phyloP scores from a whole-genome alignment of 2,113 vertebrate species.

The Pithys albifrons region DNA sequence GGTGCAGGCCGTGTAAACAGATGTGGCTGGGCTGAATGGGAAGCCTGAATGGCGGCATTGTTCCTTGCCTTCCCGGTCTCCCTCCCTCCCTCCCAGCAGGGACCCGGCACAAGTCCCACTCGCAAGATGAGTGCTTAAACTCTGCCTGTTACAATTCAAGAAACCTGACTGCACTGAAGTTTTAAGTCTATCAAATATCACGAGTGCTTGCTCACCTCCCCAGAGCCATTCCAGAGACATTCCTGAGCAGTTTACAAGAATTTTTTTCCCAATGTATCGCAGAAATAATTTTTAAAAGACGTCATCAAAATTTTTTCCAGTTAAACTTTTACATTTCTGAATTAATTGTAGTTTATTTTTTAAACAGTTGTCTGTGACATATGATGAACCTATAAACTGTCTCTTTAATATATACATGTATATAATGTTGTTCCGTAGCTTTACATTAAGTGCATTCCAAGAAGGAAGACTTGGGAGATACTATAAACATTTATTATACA shows the following conservation, averaged over 20 bases:
- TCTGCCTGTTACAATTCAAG: neutral
- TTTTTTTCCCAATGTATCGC: neutral
- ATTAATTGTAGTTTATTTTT: neutral
- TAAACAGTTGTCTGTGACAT: neutral
- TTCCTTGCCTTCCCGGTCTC: conserved; percentile 35
- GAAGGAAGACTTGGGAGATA: neutral
- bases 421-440: neutral
- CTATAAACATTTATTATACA: neutral
- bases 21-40: conserved; percentile 72
- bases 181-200: neutral
- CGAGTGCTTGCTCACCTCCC: neutral
- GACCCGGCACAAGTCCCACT: neutral
- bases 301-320: neutral
- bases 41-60: conserved; percentile 74
- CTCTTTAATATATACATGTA: neutral
- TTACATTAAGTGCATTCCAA: neutral
- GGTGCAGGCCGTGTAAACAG: conserved; percentile 77
- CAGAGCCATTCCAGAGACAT: neutral
- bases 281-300: neutral
- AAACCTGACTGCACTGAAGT: neutral
- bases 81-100: conserved; percentile 8
- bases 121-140: conserved; percentile 26
- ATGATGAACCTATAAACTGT: neutral
- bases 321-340: neutral
- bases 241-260: neutral